Evolutionary conservation across 2,888 invertebrate genomes (phyloP).

Genomic region (Tortricodes alternella): DNA sequence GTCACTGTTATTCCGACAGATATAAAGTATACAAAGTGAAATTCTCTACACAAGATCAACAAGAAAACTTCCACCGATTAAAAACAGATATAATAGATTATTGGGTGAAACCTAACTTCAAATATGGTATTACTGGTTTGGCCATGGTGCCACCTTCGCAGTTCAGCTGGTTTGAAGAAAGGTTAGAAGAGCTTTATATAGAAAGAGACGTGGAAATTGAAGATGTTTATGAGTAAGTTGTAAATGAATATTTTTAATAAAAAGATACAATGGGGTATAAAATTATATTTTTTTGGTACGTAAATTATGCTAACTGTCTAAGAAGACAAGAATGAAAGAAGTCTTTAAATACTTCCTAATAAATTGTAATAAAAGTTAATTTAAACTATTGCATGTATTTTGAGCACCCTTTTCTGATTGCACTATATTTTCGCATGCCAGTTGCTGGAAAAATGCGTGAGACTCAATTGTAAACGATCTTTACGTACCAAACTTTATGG

Average conservation of each 20-base stretch:
- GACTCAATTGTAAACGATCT: no score
- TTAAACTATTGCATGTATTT: no score
- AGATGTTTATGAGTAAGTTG: constrained; percentile 62
- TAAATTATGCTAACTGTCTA: no score
- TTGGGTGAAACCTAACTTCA: constrained; percentile 55
- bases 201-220: constrained; percentile 49
- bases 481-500: no score
- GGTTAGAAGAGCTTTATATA: constrained; percentile 47
- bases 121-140: constrained; percentile 50
- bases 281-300: no score
- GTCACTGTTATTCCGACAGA: constrained; percentile 40
- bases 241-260: not conserved
- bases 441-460: no score
- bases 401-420: no score
- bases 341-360: no score
- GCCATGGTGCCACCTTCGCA: constrained; percentile 65
- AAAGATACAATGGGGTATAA: no score
- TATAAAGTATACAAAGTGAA: constrained; percentile 60
- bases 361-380: no score
- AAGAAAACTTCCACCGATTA: constrained; percentile 45
- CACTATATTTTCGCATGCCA: no score
- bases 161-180: constrained; percentile 60
- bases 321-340: no score
- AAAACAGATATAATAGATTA: constrained; percentile 58
- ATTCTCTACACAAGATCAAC: constrained; percentile 46